Percentiles rank a stretch among this genome's conserved stretches.
These are phyloP conservation scores for Paguma larvata DNA, from an alignment of 2,797 vertebrate species.

Conservation along the genomic window DNA sequence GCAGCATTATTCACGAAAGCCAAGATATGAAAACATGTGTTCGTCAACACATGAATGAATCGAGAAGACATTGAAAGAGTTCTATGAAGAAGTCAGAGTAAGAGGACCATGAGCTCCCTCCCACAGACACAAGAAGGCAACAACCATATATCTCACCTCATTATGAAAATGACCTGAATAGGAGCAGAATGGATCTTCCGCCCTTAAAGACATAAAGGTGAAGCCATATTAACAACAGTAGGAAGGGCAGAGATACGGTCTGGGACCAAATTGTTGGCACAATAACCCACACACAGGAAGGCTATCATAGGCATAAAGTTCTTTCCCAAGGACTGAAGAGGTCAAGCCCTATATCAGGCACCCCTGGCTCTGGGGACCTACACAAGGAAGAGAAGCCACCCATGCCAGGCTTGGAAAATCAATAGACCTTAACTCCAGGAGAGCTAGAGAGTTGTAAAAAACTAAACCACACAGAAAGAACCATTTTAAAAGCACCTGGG, in stretches of 20 bases:
- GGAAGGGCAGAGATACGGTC: not conserved
- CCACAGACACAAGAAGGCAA: not conserved
- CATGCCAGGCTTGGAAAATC: not conserved
- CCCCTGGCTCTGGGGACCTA: not conserved
- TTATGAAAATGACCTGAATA: not conserved
- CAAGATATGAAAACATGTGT: not conserved
- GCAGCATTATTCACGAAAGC: not conserved
- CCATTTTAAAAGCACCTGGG: not conserved
- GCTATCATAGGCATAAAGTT: not conserved
- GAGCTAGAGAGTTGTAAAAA: not conserved
- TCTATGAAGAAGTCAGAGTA: not conserved
- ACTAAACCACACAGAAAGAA: not conserved
- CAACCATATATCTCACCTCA: not conserved
- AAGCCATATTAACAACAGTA: not conserved
- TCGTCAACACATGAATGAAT: not conserved
- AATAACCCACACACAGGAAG: not conserved
- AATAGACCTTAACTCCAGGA: not conserved
- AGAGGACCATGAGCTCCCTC: not conserved
- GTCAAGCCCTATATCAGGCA: not conserved
- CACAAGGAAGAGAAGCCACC: not conserved
- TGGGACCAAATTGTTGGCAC: not conserved
- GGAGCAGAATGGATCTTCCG: not conserved
- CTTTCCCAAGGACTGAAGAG: not conserved
- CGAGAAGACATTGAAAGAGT: not conserved
- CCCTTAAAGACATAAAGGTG: not conserved